Base-by-base conservation (phyloP, 2,888 invertebrate species). In the Aspidapion aeneum region DNA sequence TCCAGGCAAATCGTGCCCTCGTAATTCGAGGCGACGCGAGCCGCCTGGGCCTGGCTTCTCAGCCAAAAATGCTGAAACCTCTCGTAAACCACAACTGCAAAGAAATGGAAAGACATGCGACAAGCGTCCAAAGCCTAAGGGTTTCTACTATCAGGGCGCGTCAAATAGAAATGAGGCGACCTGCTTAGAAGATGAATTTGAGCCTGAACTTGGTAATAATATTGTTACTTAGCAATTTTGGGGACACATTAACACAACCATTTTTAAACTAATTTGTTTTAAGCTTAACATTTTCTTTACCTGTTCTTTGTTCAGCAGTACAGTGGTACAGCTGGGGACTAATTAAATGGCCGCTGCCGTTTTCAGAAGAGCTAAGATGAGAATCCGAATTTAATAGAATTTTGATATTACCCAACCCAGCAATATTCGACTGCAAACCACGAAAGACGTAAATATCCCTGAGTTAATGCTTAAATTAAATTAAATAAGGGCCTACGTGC, bases 101-200 rank as follows among this genome's bases (percentile, higher is more conserved):
- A 87, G 88, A 16, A 66, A 66, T 77, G 82, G 84, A 75, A 86
- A 87, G 82, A 83, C 83, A 75, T 82, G 85, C 81, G 85, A 88
- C 81, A 91, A 91, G 81, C 85, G 89, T 81, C 89, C 89, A 76
- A 85, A 87, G 81, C 85, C 87, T 74, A 82, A 89, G 78, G 87
- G 89, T 77, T 82, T 81, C 74, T 81, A 82, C 81, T 79, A 80
- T 79, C 76, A 60, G 22, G 63, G 65, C 63, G 83, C 78, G 71
- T 82, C 74, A 80, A 51, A 85, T 87, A 83, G 90, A 89, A 84
- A 87, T 84, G 85, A 86, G 88, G 83, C 84, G 85, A 72, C 89
- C 89, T 81, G 89, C 88, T 79, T 81, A 74, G 73, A 72, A 58
- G 84, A 83, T 70, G 81, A 82, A 58, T 82, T 85, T 68, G 82